Base-by-base conservation (phyloP, 2,797 vertebrate genomes). In the Luscinia megarhynchos region DNA sequence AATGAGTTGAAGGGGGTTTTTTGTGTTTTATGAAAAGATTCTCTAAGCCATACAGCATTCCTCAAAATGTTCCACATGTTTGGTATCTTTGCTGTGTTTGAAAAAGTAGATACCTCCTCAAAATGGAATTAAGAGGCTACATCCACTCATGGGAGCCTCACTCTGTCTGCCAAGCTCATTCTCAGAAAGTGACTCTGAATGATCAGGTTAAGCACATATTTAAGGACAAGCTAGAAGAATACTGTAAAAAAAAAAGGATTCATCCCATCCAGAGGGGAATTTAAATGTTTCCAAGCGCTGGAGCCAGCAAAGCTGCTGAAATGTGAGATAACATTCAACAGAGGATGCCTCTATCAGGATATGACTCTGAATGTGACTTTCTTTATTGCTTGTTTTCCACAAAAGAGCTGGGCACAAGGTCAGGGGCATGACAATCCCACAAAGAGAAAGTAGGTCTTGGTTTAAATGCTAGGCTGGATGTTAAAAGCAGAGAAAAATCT, bases 301-400 rank as follows among this genome's bases (percentile, higher is more conserved):
- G 54, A 93, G 93, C 77, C 94, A 93, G 77, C 9, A 88, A 87
- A 92, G 38, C 77, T 87, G 40, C 94, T 96, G 95, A 95, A 96
- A 93, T 59, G 19, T 3, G 69, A 93, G 92, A 94, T 96, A 96
- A 94, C 88, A 95, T 96, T 97, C 89, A 97, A 38, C 32, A 55
- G 75, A 94, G 67, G 23, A 72, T 84, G 20, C 40, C 45, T 78
- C 30, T 73, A 59, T 91, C 62, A 83, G 82, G 62, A 73, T 91
- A 55, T 77, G 67, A n/a, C 62, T 90, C 80, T 73, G 61, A 82
- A 92, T 72, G 53, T 57, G 90, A 48, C 54, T 86, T 94, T 67
- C 84, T 53, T 73, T 83, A 46, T 32, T 62, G 27, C 61, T 89
- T 93, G 46, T 54, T 91, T 91, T 80, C 48, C 80, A 74, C 80